Conservation (phyloP, 1,140 invertebrate species). For the Trinorchestia longiramus region DNA sequence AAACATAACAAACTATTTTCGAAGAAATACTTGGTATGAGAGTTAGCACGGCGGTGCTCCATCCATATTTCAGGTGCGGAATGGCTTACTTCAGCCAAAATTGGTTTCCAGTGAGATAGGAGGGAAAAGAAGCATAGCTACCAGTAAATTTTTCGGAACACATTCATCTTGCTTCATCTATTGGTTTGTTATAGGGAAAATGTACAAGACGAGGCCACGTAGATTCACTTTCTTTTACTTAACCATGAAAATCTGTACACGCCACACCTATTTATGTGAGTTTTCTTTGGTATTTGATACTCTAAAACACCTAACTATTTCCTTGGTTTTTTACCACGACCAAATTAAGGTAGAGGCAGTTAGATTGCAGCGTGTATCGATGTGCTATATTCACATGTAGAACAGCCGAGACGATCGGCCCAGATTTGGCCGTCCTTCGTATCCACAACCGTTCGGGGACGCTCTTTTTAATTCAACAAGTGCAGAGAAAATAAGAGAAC, state of each 20-base stretch:
- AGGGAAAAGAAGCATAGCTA: background rate
- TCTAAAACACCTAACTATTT: background rate
- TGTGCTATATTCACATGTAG: background rate
- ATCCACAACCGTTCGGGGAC: background rate
- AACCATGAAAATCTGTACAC: background rate
- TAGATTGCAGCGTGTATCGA: background rate
- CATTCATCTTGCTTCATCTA: background rate
- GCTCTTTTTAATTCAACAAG: background rate
- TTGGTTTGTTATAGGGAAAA: background rate
- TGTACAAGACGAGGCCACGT: background rate
- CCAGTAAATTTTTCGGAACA: background rate
- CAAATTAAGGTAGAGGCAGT: background rate
- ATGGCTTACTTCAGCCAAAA: background rate
- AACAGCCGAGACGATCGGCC: background rate
- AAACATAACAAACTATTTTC: background rate
- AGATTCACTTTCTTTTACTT: background rate
- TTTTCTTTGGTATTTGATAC: background rate
- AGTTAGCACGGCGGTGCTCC: background rate
- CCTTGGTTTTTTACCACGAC: background rate
- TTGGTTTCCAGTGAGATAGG: background rate
- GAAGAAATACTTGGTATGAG: background rate
- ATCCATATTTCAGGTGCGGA: background rate
- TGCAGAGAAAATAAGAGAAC: background rate
- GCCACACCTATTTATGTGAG: background rate
- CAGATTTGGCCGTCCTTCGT: background rate